Evolutionary conservation across 2,888 invertebrate genomes (phyloP), one percentile per base, ranked within the genome.

Genomic region (Punctoribates punctum): DNA sequence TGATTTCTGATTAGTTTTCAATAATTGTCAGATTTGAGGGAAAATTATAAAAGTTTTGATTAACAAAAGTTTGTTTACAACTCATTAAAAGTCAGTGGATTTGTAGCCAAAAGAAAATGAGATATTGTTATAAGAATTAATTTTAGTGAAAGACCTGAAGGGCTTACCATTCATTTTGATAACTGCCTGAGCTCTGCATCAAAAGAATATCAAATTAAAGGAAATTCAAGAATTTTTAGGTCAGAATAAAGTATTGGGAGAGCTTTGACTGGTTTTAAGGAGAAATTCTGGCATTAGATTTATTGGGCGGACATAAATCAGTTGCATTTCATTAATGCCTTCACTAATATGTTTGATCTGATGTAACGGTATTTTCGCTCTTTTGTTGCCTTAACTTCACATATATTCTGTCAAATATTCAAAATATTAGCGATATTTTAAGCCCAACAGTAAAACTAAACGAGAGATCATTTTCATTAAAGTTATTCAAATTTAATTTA

Each of bases 131-230:
- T 27, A 62, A 13, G 13, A 62, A 27, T 27, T 27, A 3, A n/a
- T 29, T 13, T 27, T 13, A 62, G 13, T 17, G 25, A 54, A 62
- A 62, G 27, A 9, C 62, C 62, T 27, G 62, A 62, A 62, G 62
- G 62, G 62, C 25, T 62, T 62, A 62, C 25, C 25, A 62, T 62
- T 27, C 62, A 62, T 27, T 62, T 27, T 62, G 62, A 62, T 27
- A 27, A 62, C 29, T 62, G 62, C 1, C n/a, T 27, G 25, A 62
- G 62, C 27, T 29, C 27, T 62, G 27, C 62, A 62, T 62, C 29
- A 62, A 62, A 25, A n/a, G 62, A 62, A 62, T 62, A 25, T 62
- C 62, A 62, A 62, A 62, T 62, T 62, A 62, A 62, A 62, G 27
- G 27, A 13, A 27, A n/a, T 62, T 62, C 34, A 34, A 34, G 34